These are phyloP conservation scores for Chaenogobius annularis DNA, from an alignment of 2,113 vertebrate genomes.

Conservation along the genomic window DNA sequence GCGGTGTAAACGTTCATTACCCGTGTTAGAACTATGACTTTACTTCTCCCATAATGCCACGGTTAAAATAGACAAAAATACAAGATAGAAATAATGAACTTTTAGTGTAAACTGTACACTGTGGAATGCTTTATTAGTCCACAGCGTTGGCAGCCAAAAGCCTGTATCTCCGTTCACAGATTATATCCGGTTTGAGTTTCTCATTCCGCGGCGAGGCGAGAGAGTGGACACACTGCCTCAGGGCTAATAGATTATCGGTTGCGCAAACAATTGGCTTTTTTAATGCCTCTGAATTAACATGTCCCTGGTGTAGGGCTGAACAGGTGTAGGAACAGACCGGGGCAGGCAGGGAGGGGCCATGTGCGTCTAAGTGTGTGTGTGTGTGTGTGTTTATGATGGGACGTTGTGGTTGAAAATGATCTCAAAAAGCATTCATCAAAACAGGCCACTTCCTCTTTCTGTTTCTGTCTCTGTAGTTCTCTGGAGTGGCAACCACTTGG, in stretches of 20 bases:
- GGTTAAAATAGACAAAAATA: not conserved
- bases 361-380: conserved; percentile 32
- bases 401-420: conserved; percentile 70
- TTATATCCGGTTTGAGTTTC: conserved; percentile 70
- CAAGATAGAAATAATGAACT: not conserved
- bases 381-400: conserved; percentile 41
- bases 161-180: conserved; percentile 53
- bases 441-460: conserved; percentile 76
- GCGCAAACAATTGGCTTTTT: conserved; percentile 81
- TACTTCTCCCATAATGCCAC: not conserved
- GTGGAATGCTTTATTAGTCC: conserved; percentile 1
- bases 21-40: too few species aligned
- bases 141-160: conserved; percentile 38
- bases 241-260: conserved; percentile 81
- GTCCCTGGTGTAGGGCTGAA: conserved; percentile 75
- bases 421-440: conserved; percentile 76
- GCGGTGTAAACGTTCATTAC: too few species aligned
- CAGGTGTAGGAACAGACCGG: conserved; percentile 76
- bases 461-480: conserved; percentile 80
- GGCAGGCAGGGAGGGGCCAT: conserved; percentile 61
- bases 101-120: not conserved
- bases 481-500: conserved; percentile 82
- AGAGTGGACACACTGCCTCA: conserved; percentile 74
- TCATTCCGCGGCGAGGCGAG: conserved; percentile 67
- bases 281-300: conserved; percentile 85